Evolutionary conservation across 1,140 invertebrate species (phyloP), one percentile per base, ranked within the genome.

Genomic region (Caenorhabditis remanei): DNA sequence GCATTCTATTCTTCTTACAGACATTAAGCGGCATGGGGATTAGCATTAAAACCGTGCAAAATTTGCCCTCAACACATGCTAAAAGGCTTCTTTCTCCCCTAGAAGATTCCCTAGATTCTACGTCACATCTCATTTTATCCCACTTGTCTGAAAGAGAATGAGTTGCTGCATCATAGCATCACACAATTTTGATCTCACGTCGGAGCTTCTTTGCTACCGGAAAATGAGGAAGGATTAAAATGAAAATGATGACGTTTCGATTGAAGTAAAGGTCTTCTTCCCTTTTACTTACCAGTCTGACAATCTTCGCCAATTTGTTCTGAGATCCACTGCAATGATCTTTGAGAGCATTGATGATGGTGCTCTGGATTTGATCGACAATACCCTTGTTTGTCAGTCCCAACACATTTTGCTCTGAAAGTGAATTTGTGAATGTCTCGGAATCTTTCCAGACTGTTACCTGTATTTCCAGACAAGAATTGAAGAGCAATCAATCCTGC

Each of bases 301-400:
- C 86, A 53, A 92, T 92, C 40, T 92, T 91, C 1, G 90, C 88
- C 19, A 92, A 85, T 82, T 91, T 91, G 21, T 91, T 90, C 14
- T 89, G 87, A 19, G 65, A 85, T 14, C 83, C 85, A 83, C 89
- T 93, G 82, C 92, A 93, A 75, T 93, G 92, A 75, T 92, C 91
- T 65, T 92, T 92, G 19, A 92, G 87, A 8, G 91, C 91, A 84
- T 93, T 92, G 24, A 92, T 88, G 63, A 92, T 89, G 7, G 92
- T 93, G 67, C 89, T 90, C 55, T 92, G 89, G n/a, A 92, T 61
- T 32, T 87, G 88, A 65, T 91, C 92, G 32, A 92, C 87, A 2
- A 63, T 50, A 14, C 85, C 11, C 50, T 89, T 88, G 21, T 90
- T 88, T 7, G 85, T 41, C 40, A 92, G 75, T 55, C 40, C 53